Base-by-base conservation (phyloP, 2,888 invertebrate species). In the Parthenolecanium corni region DNA sequence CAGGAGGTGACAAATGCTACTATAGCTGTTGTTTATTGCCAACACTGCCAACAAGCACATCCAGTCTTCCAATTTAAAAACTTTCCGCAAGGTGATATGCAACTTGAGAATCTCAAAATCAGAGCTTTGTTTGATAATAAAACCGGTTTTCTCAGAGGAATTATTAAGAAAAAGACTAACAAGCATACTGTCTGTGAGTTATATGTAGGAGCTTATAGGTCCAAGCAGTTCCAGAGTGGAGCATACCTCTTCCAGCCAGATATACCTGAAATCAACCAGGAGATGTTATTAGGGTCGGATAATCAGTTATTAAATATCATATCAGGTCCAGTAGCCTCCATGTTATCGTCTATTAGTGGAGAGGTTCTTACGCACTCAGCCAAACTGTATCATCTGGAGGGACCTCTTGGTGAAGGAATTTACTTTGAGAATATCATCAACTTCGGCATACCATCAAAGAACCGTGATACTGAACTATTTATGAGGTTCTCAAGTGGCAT, bases 201-300 rank as follows among this genome's bases (percentile, higher is more conserved):
- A 56, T 84, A 86, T 68, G 92, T 94, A 70, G 85, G 88, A 0
- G 90, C 91, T 0, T 95, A 95, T 71, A 82, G 86, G 44, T 93
- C 94, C 65, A 90, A 90, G 0, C 91, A 91, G 71, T 86, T 89
- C 70, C 89, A 91, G 73, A 94, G 94, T 12, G 97, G 98, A 0
- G 96, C 97, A 0, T 98, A 98, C 72, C 79, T 98, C 1, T 97
- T 98, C 72, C 84, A 89, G 78, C 87, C 88, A 0, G 92, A 94
- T 80, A 93, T 89, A 0, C 81, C 85, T 20, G 86, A 91, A 40
- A 85, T 85, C 11, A 89, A 92, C 72, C 84, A 85, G 70, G 85
- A 86, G 70, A 84, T 89, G 1, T 73, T 89, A 12, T 80, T 82
- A 67, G 82, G 83, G 42, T 89, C 88, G 70, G n/a, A n/a, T n/a